Conservation (phyloP, 2,888 invertebrate species). For the Clepsis dumicolana region DNA sequence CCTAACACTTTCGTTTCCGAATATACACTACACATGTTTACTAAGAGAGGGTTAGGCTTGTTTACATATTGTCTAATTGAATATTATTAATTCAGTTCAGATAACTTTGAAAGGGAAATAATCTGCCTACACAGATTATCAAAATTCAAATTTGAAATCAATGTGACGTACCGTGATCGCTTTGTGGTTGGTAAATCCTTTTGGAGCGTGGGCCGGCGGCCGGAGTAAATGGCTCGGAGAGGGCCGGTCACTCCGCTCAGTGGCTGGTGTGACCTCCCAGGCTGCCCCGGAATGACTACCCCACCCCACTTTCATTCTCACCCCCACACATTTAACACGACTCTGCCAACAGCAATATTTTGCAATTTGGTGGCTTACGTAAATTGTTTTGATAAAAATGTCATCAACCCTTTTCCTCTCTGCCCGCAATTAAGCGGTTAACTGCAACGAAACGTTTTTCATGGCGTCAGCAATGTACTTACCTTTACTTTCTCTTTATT, state of each 20-base stretch:
- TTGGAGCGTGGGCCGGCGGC: slow-evolving; percentile 49
- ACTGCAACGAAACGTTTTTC: slow-evolving; percentile 19
- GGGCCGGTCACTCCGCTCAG: slow-evolving; percentile 47
- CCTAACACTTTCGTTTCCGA: too few relatives aligned
- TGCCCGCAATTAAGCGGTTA: slow-evolving; percentile 24
- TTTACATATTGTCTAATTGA: too few relatives aligned
- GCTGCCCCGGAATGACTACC: slow-evolving; percentile 25
- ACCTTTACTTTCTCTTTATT: not conserved
- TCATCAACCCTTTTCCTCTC: slow-evolving; percentile 26
- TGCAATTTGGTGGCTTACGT: slow-evolving; percentile 32
- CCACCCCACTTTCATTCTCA: slow-evolving; percentile 29
- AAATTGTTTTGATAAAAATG: slow-evolving; percentile 41
- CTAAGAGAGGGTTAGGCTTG: too few relatives aligned
- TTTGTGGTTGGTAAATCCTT: slow-evolving; percentile 45
- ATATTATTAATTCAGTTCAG: too few relatives aligned
- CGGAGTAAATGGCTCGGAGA: slow-evolving; percentile 51
- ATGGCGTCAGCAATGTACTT: not conserved
- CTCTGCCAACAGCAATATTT: slow-evolving; percentile 29
- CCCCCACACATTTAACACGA: slow-evolving; percentile 22
- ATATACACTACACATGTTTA: too few relatives aligned
- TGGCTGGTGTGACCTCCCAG: slow-evolving; percentile 41
- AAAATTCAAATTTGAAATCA: slow-evolving; percentile 22
- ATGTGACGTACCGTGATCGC: slow-evolving; percentile 27
- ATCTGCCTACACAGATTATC: not conserved
- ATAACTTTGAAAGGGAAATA: not conserved